Base-by-base conservation (phyloP, 1,140 invertebrate genomes). In the Drosophila sturtevanti region DNA sequence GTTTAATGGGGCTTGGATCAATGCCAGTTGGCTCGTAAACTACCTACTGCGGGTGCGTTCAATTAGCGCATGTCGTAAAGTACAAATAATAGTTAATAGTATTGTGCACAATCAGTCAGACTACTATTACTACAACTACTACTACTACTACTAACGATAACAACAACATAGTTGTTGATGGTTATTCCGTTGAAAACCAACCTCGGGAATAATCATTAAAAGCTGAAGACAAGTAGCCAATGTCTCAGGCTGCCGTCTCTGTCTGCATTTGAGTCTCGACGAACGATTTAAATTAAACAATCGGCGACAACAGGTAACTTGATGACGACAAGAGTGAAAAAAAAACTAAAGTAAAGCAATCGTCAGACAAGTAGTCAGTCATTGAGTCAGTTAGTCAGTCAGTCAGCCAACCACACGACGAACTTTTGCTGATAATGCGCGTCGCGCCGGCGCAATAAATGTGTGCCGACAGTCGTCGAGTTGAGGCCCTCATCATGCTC, bases 361-460 rank as follows among this genome's bases (percentile, higher is more conserved):
- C 12, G 41, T 48, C 41, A 48, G 41, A 16, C 61, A 63, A 79
- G 75, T 68, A 82, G 79, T 70, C 84, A 79, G 79, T 78, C 68
- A 52, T 48, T 61, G 51, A 55, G 59, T 52, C 54, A 61, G 67
- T 60, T 58, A 63, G 58, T 52, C 52, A 55, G 55, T 64, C 63
- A 64, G 48, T 48, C 67, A 65, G 81, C 38, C 72, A 86, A 68
- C 72, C 81, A 79, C 84, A 87, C 82, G 82, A 89, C 71, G 72
- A 63, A 74, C 72, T 75, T 76, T 75, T 34, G 80, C 72, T 87
- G 82, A 89, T 89, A 89, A 74, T 89, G 75, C 81, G 79, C 84
- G 84, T 79, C 72, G 84, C 84, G 84, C 84, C 84, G 85, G 85
- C 84, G 84, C 84, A 89, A 89, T 89, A 89, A 89, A 82, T 89